Base-by-base conservation (phyloP, 64 coral and sea anemone species). In the Pachyseris speciosa region DNA sequence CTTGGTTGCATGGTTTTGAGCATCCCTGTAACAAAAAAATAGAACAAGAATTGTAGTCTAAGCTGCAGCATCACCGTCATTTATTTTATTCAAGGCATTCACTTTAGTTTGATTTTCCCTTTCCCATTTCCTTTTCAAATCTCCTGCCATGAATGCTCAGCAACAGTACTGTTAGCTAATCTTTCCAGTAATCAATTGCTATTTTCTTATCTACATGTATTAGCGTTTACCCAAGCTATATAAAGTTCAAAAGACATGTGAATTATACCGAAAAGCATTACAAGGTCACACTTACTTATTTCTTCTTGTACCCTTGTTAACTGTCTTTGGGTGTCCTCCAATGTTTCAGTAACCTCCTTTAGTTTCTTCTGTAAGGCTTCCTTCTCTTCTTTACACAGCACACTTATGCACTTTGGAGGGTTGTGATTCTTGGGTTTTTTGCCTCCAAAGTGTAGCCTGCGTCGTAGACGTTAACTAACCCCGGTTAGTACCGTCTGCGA, bases 21-120 rank as follows among this genome's bases (percentile, higher is more conserved):
- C 51, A 49, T 37, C 78, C 20, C 78, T 63, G 30, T 28, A 83
- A 83, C 28, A 61, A 19, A 71, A 71, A 8, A 37, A 71, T n/a
- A n/a, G n/a, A n/a, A n/a, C n/a, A n/a, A n/a, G n/a, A n/a, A n/a
- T n/a, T n/a, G n/a, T n/a, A n/a, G n/a, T n/a, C n/a, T n/a, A n/a
- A n/a, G n/a, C n/a, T n/a, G n/a, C n/a, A n/a, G n/a, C n/a, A n/a
- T n/a, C n/a, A n/a, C n/a, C n/a, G n/a, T n/a, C n/a, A n/a, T n/a
- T n/a, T n/a, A n/a, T n/a, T n/a, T n/a, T n/a, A n/a, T n/a, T n/a
- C n/a, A n/a, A n/a, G n/a, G n/a, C n/a, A n/a, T n/a, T n/a, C n/a
- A n/a, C n/a, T n/a, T n/a, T n/a, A n/a, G n/a, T n/a, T n/a, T n/a
- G n/a, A n/a, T n/a, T n/a, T n/a, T n/a, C n/a, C n/a, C n/a, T n/a